A percentile compares a stretch with the other conserved stretches of the same genome.
These are phyloP conservation scores for Carduelis carduelis DNA, from an alignment of 2,797 vertebrate genomes.

Conservation along the genomic window DNA sequence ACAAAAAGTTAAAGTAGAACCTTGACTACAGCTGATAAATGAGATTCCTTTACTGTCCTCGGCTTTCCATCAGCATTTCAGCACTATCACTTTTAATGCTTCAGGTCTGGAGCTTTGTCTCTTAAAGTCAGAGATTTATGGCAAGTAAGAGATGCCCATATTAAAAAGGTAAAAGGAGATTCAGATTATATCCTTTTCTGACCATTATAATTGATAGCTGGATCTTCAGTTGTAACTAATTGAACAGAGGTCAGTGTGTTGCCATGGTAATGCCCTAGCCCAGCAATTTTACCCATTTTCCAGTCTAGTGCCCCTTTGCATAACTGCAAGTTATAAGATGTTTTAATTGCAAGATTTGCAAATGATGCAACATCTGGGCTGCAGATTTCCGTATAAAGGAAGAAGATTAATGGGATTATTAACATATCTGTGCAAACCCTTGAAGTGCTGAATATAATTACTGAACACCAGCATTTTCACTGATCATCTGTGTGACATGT, in stretches of 20 bases:
- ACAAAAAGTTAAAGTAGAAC: slow-evolving; percentile 74
- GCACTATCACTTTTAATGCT: slow-evolving; percentile 58
- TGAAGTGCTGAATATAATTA: slow-evolving; percentile 78
- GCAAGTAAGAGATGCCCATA: slow-evolving; percentile 69
- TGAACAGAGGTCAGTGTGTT: slow-evolving; percentile 78
- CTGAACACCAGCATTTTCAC: slow-evolving; percentile 59
- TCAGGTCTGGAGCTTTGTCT: slow-evolving; percentile 47
- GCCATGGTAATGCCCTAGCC: slow-evolving; percentile 79
- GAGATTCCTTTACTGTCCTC: slow-evolving; percentile 51
- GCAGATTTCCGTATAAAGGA: slow-evolving; percentile 78
- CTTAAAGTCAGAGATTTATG: slow-evolving; percentile 75
- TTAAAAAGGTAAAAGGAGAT: slow-evolving; percentile 72
- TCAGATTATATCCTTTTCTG: slow-evolving; percentile 74
- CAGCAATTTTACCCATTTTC: slow-evolving; percentile 81
- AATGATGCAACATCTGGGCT: slow-evolving; percentile 84
- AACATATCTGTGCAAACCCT: slow-evolving; percentile 78
- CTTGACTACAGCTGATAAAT: slow-evolving; percentile 66
- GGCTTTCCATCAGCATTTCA: slow-evolving; percentile 62
- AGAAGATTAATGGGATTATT: slow-evolving; percentile 84
- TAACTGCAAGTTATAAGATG: slow-evolving; percentile 77
- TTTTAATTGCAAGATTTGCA: slow-evolving; percentile 82
- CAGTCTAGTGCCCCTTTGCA: slow-evolving; percentile 77
- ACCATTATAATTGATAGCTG: slow-evolving; percentile 81
- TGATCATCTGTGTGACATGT: not conserved
- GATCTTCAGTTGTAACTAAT: slow-evolving; percentile 77